phyloP scores from a whole-genome alignment of 2,888 invertebrate genomes.

The Anthrax anthrax region DNA sequence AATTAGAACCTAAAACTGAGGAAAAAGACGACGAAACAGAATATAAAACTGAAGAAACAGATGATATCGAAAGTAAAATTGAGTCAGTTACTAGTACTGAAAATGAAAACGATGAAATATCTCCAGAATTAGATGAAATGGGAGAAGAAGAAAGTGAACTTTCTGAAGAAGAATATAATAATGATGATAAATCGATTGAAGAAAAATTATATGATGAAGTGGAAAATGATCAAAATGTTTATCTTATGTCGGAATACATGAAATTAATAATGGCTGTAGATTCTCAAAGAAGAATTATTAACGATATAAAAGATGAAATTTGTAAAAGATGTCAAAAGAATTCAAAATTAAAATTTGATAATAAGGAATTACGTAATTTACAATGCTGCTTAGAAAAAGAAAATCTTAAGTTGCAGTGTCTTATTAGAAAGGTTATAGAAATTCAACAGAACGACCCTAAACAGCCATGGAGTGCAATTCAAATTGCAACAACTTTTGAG shows the following conservation, averaged over 20 bases:
- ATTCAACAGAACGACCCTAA: constrained; percentile 27
- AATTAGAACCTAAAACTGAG: no score
- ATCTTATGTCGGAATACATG: constrained; percentile 19
- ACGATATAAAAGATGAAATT: constrained; percentile 23
- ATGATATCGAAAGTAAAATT: background rate
- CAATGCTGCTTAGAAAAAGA: constrained; percentile 27
- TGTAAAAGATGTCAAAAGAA: constrained; percentile 20
- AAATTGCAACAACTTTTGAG: constrained; percentile 26
- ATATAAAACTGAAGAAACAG: background rate
- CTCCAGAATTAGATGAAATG: background rate
- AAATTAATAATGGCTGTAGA: constrained; percentile 25
- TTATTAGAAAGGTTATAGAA: constrained; percentile 22
- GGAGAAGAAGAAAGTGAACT: background rate
- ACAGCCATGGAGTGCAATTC: constrained; percentile 22
- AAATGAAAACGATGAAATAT: no score
- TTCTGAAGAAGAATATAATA: background rate
- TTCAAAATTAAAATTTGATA: constrained; percentile 22
- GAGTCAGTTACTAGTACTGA: no score
- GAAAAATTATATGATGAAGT: background rate
- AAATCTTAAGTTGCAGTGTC: constrained; percentile 23
- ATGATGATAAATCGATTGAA: background rate
- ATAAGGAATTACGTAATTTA: constrained; percentile 22
- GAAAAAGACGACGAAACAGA: background rate
- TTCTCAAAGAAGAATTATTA: constrained; percentile 25
- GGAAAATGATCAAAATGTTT: background rate